A percentile compares a stretch with the other conserved stretches of the same genome.
phyloP scores from a whole-genome alignment of 1,140 invertebrate genomes.

The Kradibia gibbosae region DNA sequence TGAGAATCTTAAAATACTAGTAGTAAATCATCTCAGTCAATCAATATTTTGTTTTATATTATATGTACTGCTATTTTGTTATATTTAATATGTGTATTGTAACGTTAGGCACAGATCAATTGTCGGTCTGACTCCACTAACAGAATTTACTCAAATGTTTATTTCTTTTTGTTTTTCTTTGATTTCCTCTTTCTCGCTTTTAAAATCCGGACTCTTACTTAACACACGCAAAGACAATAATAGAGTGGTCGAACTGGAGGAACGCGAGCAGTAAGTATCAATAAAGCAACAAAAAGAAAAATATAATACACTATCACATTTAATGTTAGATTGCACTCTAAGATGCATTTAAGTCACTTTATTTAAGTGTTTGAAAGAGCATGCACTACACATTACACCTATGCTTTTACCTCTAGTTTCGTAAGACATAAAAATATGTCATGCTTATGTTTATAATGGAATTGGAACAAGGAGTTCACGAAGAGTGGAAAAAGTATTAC shows the following conservation, averaged over 20 bases:
- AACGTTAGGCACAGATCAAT: conserved; percentile 7
- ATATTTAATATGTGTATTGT: background rate
- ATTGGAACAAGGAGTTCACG: conserved; percentile 14
- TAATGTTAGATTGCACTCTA: conserved; percentile 30
- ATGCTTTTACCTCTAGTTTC: background rate
- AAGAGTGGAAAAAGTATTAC: background rate
- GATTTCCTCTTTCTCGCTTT: conserved; percentile 28
- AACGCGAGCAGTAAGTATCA: conserved; percentile 87
- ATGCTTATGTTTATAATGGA: conserved; percentile 21
- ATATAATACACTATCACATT: background rate
- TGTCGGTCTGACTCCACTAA: conserved; percentile 19
- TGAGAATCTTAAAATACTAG: too few relatives aligned
- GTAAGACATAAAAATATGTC: background rate
- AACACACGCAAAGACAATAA: conserved; percentile 78
- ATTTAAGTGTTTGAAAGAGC: background rate
- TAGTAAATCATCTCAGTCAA: too few relatives aligned
- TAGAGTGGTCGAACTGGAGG: conserved; percentile 82
- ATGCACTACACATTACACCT: background rate
- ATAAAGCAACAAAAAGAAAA: conserved; percentile 16
- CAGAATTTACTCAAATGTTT: conserved; percentile 25
- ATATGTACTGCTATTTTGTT: background rate
- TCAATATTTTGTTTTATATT: too few relatives aligned
- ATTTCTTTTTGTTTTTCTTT: conserved; percentile 41
- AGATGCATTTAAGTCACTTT: background rate
- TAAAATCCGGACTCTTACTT: conserved; percentile 47